Evolutionary conservation across 2,888 invertebrate species (phyloP).

Genomic region (Drosophila macrospina): DNA sequence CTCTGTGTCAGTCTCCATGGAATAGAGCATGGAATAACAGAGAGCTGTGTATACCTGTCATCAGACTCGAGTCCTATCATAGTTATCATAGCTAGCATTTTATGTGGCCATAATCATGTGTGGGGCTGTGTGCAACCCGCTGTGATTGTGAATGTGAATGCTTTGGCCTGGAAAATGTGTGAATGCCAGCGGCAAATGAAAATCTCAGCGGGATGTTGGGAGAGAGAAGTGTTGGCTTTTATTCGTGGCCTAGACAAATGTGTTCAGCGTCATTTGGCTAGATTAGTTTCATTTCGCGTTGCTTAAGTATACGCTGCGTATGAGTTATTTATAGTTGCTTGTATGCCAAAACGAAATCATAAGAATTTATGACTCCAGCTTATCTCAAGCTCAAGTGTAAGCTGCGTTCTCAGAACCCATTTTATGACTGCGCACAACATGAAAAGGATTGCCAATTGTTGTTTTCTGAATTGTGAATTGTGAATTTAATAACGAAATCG

Average conservation of each 20-base stretch:
- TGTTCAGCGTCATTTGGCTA: slow-evolving; percentile 37
- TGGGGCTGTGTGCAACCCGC: slow-evolving; percentile 25
- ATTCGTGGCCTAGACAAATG: slow-evolving; percentile 46
- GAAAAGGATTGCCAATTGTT: neutral
- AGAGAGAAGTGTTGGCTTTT: slow-evolving; percentile 27
- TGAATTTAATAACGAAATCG: neutral
- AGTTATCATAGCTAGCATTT: neutral
- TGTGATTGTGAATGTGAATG: slow-evolving; percentile 33
- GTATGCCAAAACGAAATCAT: slow-evolving; percentile 1
- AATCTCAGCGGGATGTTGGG: slow-evolving; percentile 44
- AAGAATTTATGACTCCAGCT: slow-evolving; percentile 24
- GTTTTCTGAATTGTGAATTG: no score
- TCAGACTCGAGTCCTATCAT: slow-evolving; percentile 1
- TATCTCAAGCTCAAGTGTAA: neutral
- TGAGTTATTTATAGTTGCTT: slow-evolving; percentile 33
- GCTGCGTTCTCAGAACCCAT: neutral
- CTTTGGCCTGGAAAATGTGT: slow-evolving; percentile 33
- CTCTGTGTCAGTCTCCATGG: slow-evolving; percentile 1
- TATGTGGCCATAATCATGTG: slow-evolving; percentile 10
- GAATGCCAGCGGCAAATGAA: slow-evolving; percentile 45
- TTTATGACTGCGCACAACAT: slow-evolving; percentile 2
- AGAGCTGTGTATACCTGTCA: neutral
- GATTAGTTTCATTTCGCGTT: slow-evolving; percentile 30
- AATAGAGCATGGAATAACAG: neutral
- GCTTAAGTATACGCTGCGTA: slow-evolving; percentile 35